A percentile compares a stretch with the other conserved stretches of the same genome.
Evolutionary conservation across 2,113 vertebrate genomes (phyloP).

Genomic region (Coturnix japonica): DNA sequence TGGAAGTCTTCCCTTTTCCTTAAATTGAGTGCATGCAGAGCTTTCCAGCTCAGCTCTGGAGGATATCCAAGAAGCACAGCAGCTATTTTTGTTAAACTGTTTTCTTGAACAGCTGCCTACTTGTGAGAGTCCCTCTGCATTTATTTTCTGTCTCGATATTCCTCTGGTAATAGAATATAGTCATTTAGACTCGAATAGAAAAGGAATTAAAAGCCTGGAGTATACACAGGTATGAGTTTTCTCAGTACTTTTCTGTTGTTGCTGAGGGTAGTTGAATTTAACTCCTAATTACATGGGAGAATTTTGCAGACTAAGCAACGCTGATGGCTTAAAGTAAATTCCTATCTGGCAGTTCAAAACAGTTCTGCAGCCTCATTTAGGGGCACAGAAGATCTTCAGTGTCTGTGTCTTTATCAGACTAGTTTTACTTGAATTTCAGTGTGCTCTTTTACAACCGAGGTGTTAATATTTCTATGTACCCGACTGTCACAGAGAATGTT

Average conservation of each 20-base stretch:
- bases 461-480: accelerated
- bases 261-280: slow-evolving; percentile 12
- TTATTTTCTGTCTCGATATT: slow-evolving; percentile 35
- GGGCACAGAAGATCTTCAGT: background rate
- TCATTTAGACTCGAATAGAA: background rate
- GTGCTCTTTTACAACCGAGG: accelerated
- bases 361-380: no score
- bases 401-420: background rate
- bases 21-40: background rate
- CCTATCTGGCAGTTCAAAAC: background rate
- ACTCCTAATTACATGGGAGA: slow-evolving; percentile 29
- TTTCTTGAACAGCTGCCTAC: slow-evolving; percentile 60
- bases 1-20: background rate
- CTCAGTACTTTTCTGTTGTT: background rate
- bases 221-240: background rate
- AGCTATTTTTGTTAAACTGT: slow-evolving; percentile 45
- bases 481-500: background rate
- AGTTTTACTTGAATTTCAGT: no score
- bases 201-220: background rate
- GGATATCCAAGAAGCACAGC: background rate
- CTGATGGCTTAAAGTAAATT: background rate
- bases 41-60: background rate
- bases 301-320: background rate
- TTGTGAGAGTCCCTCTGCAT: slow-evolving; percentile 20
- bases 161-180: slow-evolving; percentile 21